Evolutionary conservation across 2,797 vertebrate genomes (phyloP), one percentile per base, ranked within the genome.

Genomic region (Neosalanx taihuensis): DNA sequence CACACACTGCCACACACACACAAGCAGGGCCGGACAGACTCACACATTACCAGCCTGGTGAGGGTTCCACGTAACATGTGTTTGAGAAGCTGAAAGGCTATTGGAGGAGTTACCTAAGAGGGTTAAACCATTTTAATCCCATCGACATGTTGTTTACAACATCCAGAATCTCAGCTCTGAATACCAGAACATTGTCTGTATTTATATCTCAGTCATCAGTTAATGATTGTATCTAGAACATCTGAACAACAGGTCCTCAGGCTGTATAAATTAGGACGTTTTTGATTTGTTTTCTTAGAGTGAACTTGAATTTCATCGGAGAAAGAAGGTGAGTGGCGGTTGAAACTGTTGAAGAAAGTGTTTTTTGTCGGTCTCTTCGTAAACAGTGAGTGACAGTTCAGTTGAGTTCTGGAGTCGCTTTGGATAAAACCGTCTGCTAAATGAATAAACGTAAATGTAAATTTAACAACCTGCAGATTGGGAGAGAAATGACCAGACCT

Each of bases 41-140:
- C 67, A 58, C 30, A 0, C 41, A 46, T 13, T 46, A 12, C 41
- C 10, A 46, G 9, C 12, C 1, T 17, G 35, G 46, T 23, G 2
- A 56, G 46, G 46, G 37, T 29, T 26, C 69, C 64, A 72, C 56
- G 46, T 64, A 59, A 67, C 64, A 60, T 57, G 61, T 75, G 71
- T 75, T 60, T 56, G 61, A 58, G 15, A 61, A 26, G 64, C 41
- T 49, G 46, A 29, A 10, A 37, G 56, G 15, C 18, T 72, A 53
- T 62, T 72, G 9, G 64, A 51, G 72, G 35, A 68, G 37, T 15
- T 69, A 46, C 74, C 4, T 80, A 83, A 86, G 73, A 78, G 73
- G 76, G 82, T 88, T 88, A 80, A 13, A 69, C 69, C 78, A 57
- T 46, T 61, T 85, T 80, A 88, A 82, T 81, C 74, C 67, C 64